Conservation (phyloP, 2,888 invertebrate genomes). For the Sarcophaga rosellei region DNA sequence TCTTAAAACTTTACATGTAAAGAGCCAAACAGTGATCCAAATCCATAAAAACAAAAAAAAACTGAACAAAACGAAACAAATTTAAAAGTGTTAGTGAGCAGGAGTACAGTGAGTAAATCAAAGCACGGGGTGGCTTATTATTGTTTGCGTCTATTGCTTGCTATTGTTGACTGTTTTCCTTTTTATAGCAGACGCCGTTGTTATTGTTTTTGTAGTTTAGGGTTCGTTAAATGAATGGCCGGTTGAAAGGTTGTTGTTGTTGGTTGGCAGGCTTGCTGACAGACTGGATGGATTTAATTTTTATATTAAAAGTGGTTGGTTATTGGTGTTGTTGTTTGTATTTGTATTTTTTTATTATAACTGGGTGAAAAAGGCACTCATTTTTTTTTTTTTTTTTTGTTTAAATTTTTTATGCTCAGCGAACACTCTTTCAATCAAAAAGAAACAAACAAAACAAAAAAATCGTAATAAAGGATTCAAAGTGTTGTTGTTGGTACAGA, state of each 20-base stretch:
- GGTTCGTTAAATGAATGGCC: conserved; percentile 50
- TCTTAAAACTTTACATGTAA: neutral
- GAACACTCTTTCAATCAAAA: neutral
- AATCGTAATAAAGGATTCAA: conserved; percentile 4
- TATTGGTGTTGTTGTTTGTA: conserved; percentile 3
- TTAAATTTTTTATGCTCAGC: conserved; percentile 11
- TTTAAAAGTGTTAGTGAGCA: conserved; percentile 31
- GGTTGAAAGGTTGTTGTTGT: conserved; percentile 4
- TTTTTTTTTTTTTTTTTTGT: conserved; percentile 43
- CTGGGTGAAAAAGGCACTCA: conserved; percentile 64
- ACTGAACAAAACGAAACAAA: conserved; percentile 46
- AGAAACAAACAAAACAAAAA: conserved; percentile 1
- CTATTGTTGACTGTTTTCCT: conserved; percentile 1
- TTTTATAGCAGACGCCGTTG: conserved; percentile 4
- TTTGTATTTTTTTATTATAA: conserved; percentile 5
- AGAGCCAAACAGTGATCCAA: conserved; percentile 17
- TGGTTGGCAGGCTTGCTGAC: conserved; percentile 19
- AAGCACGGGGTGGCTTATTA: conserved; percentile 54
- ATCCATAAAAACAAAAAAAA: neutral
- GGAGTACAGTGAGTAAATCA: conserved; percentile 48
- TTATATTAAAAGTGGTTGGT: conserved; percentile 37
- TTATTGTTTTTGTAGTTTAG: conserved; percentile 45
- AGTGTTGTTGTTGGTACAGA: conserved; percentile 49
- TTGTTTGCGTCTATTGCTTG: conserved; percentile 19
- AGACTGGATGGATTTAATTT: conserved; percentile 40